Conservation (phyloP, 2,888 invertebrate genomes). For the Ochropleura leucogaster region DNA sequence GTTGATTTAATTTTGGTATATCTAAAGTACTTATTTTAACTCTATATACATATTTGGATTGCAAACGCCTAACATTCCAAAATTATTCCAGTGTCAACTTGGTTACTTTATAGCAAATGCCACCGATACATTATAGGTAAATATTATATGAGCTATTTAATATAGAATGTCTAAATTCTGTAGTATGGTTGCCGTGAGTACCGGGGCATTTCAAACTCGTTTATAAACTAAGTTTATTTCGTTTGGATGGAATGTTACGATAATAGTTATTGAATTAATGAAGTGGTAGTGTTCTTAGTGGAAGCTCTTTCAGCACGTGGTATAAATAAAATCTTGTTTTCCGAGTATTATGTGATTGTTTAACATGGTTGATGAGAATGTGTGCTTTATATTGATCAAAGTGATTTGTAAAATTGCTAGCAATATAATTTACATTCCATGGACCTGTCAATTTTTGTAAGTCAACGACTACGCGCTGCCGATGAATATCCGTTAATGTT, state of each 20-base stretch:
- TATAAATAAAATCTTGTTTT: constrained; percentile 66
- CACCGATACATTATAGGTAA: constrained; percentile 79
- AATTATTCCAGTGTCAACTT: constrained; percentile 74
- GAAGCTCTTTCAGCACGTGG: constrained; percentile 82
- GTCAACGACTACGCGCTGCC: constrained; percentile 36
- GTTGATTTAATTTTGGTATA: constrained; percentile 57
- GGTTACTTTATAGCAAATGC: constrained; percentile 71
- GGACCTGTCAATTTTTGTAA: constrained; percentile 47
- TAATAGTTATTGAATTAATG: constrained; percentile 75
- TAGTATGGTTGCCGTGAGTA: constrained; percentile 75
- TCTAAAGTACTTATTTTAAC: constrained; percentile 63
- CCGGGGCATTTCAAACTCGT: constrained; percentile 78
- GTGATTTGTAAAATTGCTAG: constrained; percentile 62
- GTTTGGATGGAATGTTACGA: constrained; percentile 75
- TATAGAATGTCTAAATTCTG: constrained; percentile 55
- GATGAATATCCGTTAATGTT: constrained; percentile 55
- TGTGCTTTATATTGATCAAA: constrained; percentile 69
- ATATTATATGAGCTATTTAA: constrained; percentile 62
- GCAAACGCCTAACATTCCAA: constrained; percentile 80
- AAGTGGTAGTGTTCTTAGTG: constrained; percentile 82
- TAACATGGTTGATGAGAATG: constrained; percentile 70
- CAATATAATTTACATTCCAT: constrained; percentile 72
- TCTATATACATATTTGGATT: constrained; percentile 57
- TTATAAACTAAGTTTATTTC: constrained; percentile 68
- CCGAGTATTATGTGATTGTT: constrained; percentile 75